Conservation (phyloP, 2,888 invertebrate genomes). For the Drosophila quasianomalipes region DNA sequence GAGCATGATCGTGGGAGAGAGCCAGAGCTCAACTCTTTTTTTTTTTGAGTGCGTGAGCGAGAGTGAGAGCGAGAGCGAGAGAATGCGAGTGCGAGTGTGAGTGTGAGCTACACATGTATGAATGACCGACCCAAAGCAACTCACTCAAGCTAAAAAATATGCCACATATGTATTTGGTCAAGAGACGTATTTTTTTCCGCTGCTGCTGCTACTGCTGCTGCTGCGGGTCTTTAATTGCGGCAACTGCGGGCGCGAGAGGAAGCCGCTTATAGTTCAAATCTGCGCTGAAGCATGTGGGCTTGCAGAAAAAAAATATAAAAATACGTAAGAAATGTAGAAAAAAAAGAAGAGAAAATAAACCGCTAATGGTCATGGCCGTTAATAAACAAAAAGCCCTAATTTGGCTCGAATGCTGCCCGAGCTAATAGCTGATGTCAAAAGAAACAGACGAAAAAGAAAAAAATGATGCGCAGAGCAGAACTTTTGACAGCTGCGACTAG, state of each 20-base stretch:
- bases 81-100: constrained; percentile 28
- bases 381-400: constrained; percentile 74
- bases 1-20: constrained; percentile 44
- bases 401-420: constrained; percentile 53
- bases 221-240: constrained; percentile 64
- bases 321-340: constrained; percentile 23
- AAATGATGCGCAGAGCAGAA: constrained; percentile 23
- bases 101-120: constrained; percentile 28
- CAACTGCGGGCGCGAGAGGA: constrained; percentile 58
- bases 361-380: constrained; percentile 76
- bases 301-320: constrained; percentile 23
- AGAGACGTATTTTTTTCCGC: constrained; percentile 37
- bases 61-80: constrained; percentile 34
- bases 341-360: constrained; percentile 51
- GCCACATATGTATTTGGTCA: constrained; percentile 74
- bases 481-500: constrained; percentile 2
- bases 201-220: background rate
- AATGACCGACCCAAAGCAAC: constrained; percentile 42
- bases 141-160: constrained; percentile 41
- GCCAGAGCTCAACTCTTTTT: constrained; percentile 22
- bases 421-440: constrained; percentile 35
- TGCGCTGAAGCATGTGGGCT: constrained; percentile 55
- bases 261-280: constrained; percentile 52
- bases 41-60: constrained; percentile 41
- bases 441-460: background rate